Conservation (phyloP, 2,888 invertebrate species). For the Aspidapion aeneum region DNA sequence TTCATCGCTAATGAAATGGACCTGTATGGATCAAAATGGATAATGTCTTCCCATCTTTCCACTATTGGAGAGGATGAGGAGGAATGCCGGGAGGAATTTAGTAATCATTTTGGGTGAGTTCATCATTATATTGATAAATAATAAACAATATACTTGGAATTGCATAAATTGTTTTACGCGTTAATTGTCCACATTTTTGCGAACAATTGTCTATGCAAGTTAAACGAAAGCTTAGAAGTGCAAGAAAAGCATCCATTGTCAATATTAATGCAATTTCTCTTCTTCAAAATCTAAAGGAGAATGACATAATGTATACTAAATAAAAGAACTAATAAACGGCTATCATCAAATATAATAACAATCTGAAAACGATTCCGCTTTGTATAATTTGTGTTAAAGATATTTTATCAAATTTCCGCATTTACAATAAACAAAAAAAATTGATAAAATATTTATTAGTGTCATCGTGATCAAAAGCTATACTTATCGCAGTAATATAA, state of each 20-base stretch:
- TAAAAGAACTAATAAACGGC: neutral
- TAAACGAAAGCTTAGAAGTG: too few species aligned
- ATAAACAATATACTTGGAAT: constrained; percentile 6
- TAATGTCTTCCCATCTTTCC: constrained; percentile 58
- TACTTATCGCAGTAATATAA: too few species aligned
- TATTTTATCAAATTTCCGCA: neutral
- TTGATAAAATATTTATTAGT: neutral
- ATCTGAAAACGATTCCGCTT: neutral
- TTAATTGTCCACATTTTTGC: neutral
- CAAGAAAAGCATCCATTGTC: neutral
- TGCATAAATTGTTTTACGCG: neutral
- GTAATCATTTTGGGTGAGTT: constrained; percentile 25
- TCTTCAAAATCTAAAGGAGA: neutral
- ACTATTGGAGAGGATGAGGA: constrained; percentile 71
- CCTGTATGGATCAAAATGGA: constrained; percentile 50
- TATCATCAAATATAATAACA: too few species aligned
- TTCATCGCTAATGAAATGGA: constrained; percentile 38
- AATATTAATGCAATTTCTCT: neutral
- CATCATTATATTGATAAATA: too few species aligned
- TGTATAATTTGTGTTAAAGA: neutral
- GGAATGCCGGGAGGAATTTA: constrained; percentile 37
- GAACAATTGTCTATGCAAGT: too few species aligned
- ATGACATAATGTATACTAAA: neutral
- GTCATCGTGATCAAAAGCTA: neutral
- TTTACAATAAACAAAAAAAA: neutral